phyloP scores from a whole-genome alignment of 2,797 vertebrate genomes.

The Anguilla megastoma region DNA sequence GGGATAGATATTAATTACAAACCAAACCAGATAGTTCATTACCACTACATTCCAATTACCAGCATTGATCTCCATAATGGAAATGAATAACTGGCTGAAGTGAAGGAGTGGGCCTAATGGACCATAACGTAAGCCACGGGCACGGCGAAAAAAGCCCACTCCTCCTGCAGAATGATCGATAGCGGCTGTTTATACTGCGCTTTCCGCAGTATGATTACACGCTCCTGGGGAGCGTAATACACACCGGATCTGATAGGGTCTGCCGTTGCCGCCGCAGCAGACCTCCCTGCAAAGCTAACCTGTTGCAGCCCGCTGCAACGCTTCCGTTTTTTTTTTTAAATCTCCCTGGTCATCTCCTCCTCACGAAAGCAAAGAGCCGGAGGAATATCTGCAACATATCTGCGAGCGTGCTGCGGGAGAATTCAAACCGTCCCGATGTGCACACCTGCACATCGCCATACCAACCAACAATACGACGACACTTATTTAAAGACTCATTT shows the following conservation, averaged over 20 bases:
- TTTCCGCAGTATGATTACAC: slow-evolving; percentile 15
- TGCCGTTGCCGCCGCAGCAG: background rate
- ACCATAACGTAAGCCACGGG: slow-evolving; percentile 28
- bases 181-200: slow-evolving; percentile 16
- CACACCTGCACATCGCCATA: background rate
- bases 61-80: slow-evolving; percentile 38
- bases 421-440: background rate
- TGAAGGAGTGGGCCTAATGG: slow-evolving; percentile 46
- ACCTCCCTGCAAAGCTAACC: slow-evolving; percentile 4
- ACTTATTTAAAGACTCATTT: background rate
- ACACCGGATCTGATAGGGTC: background rate
- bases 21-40: slow-evolving; percentile 42
- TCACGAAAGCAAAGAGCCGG: background rate
- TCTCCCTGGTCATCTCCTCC: slow-evolving; percentile 5
- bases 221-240: background rate
- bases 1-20: slow-evolving; percentile 39
- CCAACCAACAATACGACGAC: background rate
- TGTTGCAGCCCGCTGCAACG: background rate
- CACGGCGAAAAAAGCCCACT: slow-evolving; percentile 18
- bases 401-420: background rate
- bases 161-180: slow-evolving; percentile 37
- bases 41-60: slow-evolving; percentile 27
- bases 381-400: background rate
- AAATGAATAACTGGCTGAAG: slow-evolving; percentile 38
- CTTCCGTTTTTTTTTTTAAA: background rate